Base-by-base conservation (phyloP, 2,113 vertebrate genomes). In the Arvicanthis niloticus region DNA sequence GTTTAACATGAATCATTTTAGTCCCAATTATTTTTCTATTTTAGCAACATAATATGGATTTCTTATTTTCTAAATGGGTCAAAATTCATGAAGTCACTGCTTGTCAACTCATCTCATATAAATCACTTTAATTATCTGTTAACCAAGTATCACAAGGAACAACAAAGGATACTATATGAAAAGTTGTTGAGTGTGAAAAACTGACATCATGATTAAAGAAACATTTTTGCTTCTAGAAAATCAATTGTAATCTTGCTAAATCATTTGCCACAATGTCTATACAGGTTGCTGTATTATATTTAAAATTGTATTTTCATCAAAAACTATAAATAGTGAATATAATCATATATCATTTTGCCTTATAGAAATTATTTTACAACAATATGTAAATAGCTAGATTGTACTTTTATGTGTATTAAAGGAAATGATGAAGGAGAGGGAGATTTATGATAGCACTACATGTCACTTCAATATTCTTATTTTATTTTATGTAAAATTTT, bases 111-210 rank as follows among this genome's bases (percentile, higher is more conserved):
- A 89, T n/a, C 82, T n/a, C 56, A 96, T 89, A 13, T 86, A 96
- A 97, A 97, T 95, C 82, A 96, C 67, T 95, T 97, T 91, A 95
- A 94, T 97, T 97, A 95, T 73, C 95, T 90, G 37, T 42, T 80
- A 84, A 90, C 21, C 88, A 93, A 96, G 17, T 53, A 60, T 93
- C 37, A 40, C 53, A 62, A 91, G 31, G 5, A 3, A 62, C 88
- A 80, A 88, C 15, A 67, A 65, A 92, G 21, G 16, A 60, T 88
- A 10, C 42, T 15, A 37, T 62, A 37, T 85, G 65, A 93, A 91
- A 85, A 91, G 40, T 37, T 93, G 5, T 92, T 62, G 51, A 94
- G 88, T 60, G 10, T 82, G 58, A 93, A 81, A n/a, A 58, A n/a
- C 11, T 73, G 5, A 70, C 72, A 80, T 90, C 53, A 7, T 56